Percentiles rank a stretch among this genome's conserved stretches.
phyloP scores from a whole-genome alignment of 2,888 invertebrate species.

The Lacanobia oleracea region DNA sequence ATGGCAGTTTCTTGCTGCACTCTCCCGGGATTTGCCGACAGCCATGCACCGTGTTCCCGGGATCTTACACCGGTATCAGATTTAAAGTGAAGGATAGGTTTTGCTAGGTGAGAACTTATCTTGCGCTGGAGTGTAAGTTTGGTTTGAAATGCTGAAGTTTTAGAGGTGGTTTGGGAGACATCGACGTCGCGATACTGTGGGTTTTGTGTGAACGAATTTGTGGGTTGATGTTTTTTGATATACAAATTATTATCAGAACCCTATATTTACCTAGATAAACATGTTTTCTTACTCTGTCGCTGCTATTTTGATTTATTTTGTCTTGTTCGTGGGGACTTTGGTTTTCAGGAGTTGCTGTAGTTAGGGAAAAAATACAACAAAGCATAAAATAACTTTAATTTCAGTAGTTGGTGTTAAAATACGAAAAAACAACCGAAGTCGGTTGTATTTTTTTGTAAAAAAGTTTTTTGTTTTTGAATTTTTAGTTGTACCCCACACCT shows the following conservation, averaged over 20 bases:
- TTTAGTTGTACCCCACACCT: too few relatives aligned
- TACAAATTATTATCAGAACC: too few relatives aligned
- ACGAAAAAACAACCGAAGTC: too few relatives aligned
- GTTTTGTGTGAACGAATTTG: neutral
- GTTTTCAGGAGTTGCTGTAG: too few relatives aligned
- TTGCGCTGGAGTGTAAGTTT: constrained; percentile 18
- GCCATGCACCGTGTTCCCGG: constrained; percentile 55
- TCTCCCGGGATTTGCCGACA: constrained; percentile 65
- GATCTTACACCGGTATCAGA: constrained; percentile 58
- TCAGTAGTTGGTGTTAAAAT: too few relatives aligned
- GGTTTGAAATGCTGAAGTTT: constrained; percentile 49
- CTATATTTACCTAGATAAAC: too few relatives aligned
- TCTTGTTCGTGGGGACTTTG: too few relatives aligned
- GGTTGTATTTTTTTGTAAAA: too few relatives aligned
- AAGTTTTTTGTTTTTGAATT: too few relatives aligned
- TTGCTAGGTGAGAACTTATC: constrained; percentile 54
- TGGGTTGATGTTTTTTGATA: neutral
- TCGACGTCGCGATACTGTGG: neutral
- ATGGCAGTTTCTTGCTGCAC: constrained; percentile 67
- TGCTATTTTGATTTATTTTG: too few relatives aligned
- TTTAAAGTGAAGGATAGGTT: constrained; percentile 62
- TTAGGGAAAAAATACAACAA: too few relatives aligned
- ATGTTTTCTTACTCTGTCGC: neutral
- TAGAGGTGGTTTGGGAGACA: constrained; percentile 32
- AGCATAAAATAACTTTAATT: too few relatives aligned